Evolutionary conservation across 2,888 invertebrate species (phyloP).

Genomic region (Metopia argyrocephala): DNA sequence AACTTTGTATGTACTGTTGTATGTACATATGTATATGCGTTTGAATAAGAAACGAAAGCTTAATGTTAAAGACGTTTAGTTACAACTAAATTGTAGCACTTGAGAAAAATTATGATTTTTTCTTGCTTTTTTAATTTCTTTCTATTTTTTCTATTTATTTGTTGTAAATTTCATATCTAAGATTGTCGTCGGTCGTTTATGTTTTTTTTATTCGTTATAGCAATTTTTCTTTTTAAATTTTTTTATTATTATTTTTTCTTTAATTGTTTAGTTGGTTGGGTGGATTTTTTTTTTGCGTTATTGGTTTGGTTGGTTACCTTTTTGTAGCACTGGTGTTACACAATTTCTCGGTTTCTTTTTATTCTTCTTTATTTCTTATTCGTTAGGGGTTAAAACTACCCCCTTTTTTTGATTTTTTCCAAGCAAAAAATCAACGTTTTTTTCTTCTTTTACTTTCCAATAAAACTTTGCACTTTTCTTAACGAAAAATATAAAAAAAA

Average conservation of each 20-base stretch:
- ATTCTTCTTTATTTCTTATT: constrained; percentile 23
- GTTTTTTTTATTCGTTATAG: no score
- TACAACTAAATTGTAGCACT: constrained; percentile 31
- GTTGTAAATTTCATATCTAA: neutral
- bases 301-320: constrained; percentile 62
- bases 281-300: constrained; percentile 13
- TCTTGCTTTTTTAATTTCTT: constrained; percentile 35
- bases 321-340: constrained; percentile 68
- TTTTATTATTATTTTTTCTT: constrained; percentile 11
- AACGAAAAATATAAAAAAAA: neutral
- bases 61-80: constrained; percentile 25
- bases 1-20: constrained; percentile 17
- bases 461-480: constrained; percentile 48
- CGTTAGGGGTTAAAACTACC: constrained; percentile 65
- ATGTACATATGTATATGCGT: constrained; percentile 26
- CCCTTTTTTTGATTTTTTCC: constrained; percentile 54
- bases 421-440: constrained; percentile 41
- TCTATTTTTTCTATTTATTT: constrained; percentile 25
- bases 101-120: constrained; percentile 28
- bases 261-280: constrained; percentile 20
- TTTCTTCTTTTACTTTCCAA: constrained; percentile 44
- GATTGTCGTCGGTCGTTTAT: constrained; percentile 28
- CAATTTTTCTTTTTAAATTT: constrained; percentile 13
- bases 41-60: constrained; percentile 19
- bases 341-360: constrained; percentile 61